phyloP scores from a whole-genome alignment of 2,797 vertebrate genomes.

The Loriculus beryllinus region DNA sequence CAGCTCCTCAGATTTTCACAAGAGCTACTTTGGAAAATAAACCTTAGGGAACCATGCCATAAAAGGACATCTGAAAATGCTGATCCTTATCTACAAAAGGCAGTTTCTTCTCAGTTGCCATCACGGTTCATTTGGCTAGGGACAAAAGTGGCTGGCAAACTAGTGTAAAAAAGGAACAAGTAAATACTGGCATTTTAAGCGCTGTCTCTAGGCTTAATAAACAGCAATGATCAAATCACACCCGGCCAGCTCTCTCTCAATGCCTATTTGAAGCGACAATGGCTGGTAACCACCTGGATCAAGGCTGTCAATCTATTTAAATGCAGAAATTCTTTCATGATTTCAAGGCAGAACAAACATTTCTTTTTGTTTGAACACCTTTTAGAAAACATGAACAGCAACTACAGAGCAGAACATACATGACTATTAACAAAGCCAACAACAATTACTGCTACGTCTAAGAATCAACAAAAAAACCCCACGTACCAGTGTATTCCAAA shows the following conservation, averaged over 20 bases:
- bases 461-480: slow-evolving; percentile 5
- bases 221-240: neutral
- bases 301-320: neutral
- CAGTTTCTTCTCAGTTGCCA: neutral
- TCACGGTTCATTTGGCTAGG: neutral
- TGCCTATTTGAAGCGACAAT: neutral
- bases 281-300: neutral
- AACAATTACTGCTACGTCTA: slow-evolving; percentile 27
- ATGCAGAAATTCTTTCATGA: neutral
- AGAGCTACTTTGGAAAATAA: neutral
- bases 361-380: neutral
- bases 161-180: neutral
- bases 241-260: neutral
- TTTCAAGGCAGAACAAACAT: neutral
- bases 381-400: neutral
- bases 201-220: neutral
- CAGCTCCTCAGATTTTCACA: neutral
- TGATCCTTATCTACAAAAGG: neutral
- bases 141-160: neutral
- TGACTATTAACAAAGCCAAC: slow-evolving; percentile 20
- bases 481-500: slow-evolving; percentile 35
- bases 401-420: neutral
- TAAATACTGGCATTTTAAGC: neutral
- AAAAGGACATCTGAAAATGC: neutral
- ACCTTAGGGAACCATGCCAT: neutral